These are phyloP conservation scores for Carcina quercana DNA, from an alignment of 2,888 invertebrate species.

Conservation along the genomic window DNA sequence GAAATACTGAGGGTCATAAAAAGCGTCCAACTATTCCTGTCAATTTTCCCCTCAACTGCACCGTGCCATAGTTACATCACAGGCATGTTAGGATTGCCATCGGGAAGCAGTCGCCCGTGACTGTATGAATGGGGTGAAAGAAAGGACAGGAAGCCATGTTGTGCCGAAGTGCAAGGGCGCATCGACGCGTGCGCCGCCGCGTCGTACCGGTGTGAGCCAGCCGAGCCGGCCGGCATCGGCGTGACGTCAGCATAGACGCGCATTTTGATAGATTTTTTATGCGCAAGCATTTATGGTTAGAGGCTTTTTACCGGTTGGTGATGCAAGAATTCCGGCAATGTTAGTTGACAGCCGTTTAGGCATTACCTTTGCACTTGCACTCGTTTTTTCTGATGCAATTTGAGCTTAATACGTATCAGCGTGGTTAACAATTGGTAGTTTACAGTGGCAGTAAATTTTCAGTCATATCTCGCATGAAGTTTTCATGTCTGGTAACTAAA, in stretches of 20 bases:
- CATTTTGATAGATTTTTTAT: conserved; percentile 1
- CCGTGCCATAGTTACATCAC: conserved; percentile 25
- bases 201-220: not conserved
- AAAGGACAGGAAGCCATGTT: conserved; percentile 48
- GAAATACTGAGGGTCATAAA: too few species aligned
- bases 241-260: conserved; percentile 1
- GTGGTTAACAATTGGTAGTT: too few species aligned
- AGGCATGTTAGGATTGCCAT: too few species aligned
- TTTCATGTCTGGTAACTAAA: too few species aligned
- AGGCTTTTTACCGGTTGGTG: not conserved
- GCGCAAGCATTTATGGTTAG: not conserved
- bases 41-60: not conserved
- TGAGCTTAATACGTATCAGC: too few species aligned
- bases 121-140: conserved; percentile 45
- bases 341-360: too few species aligned
- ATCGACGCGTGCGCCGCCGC: conserved; percentile 21
- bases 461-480: too few species aligned
- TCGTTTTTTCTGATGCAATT: too few species aligned
- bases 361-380: too few species aligned
- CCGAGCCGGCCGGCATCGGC: conserved; percentile 1
- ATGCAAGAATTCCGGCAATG: not conserved
- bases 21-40: too few species aligned
- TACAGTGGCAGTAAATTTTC: too few species aligned
- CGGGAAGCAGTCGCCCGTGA: conserved; percentile 42
- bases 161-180: conserved; percentile 49